phyloP scores from a whole-genome alignment of 2,888 invertebrate genomes.

The Ormyrus nitidulus region DNA sequence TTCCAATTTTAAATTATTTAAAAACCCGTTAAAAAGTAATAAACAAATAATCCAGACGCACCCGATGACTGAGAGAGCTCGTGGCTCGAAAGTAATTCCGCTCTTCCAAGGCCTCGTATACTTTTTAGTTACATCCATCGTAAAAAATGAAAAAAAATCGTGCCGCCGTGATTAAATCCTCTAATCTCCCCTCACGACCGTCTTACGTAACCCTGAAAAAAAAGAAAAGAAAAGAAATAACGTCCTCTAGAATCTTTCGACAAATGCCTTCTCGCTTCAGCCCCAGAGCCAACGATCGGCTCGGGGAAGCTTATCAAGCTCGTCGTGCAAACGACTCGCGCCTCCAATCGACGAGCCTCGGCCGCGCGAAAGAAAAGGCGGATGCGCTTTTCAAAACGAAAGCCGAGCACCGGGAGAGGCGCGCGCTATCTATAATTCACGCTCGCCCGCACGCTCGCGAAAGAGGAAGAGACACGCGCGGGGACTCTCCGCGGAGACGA shows the following conservation, averaged over 20 bases:
- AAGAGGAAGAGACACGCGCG: slow-evolving; percentile 21
- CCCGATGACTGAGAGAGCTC: too few species aligned
- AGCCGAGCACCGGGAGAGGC: slow-evolving; percentile 39
- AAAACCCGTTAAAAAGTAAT: too few species aligned
- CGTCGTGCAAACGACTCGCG: not conserved
- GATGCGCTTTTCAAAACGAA: slow-evolving; percentile 58
- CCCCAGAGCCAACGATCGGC: not conserved
- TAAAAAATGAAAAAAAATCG: too few species aligned
- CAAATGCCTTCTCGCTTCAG: not conserved
- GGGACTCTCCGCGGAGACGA: not conserved
- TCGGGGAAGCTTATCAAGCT: slow-evolving; percentile 5
- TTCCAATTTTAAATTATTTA: too few species aligned
- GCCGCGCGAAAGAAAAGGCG: slow-evolving; percentile 53
- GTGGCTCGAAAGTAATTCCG: too few species aligned
- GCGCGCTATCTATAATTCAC: not conserved
- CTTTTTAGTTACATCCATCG: too few species aligned
- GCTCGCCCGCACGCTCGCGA: slow-evolving; percentile 30
- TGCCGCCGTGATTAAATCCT: too few species aligned
- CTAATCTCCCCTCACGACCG: too few species aligned
- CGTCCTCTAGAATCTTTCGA: too few species aligned
- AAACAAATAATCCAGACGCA: too few species aligned
- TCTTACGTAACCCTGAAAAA: not conserved
- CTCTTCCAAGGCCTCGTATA: too few species aligned
- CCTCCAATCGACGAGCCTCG: slow-evolving; percentile 10
- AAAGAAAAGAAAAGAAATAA: not conserved